Evolutionary conservation across 1,140 invertebrate genomes (phyloP).

Genomic region (Drosophila virilis): DNA sequence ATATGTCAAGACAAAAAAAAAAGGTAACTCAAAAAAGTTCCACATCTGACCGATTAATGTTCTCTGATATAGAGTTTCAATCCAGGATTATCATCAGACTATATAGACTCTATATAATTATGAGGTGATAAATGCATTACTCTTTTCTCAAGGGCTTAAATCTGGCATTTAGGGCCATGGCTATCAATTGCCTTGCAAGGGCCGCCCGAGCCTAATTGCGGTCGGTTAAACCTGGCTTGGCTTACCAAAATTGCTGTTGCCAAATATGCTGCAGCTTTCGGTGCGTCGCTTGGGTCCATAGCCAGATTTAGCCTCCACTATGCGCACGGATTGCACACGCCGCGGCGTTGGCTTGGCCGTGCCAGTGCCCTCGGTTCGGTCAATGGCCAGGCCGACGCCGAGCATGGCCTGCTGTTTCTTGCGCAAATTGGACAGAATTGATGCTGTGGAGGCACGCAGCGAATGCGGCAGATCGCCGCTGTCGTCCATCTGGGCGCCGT

Average conservation of each 20-base stretch:
- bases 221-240: background rate
- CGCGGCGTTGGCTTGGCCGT: conserved; percentile 69
- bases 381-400: background rate
- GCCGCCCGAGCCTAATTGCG: background rate
- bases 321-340: conserved; percentile 80
- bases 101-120: too few relatives aligned
- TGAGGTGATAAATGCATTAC: too few relatives aligned
- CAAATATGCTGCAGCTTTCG: conserved; percentile 82
- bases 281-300: conserved; percentile 77
- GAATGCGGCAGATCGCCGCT: conserved; percentile 66
- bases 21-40: too few relatives aligned
- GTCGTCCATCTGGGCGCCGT: conserved; percentile 84
- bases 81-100: too few relatives aligned
- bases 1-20: too few relatives aligned
- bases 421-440: conserved; percentile 75
- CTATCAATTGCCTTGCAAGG: too few relatives aligned
- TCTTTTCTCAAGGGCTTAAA: too few relatives aligned
- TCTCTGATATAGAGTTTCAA: too few relatives aligned
- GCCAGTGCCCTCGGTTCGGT: conserved; percentile 6
- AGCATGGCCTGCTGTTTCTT: conserved; percentile 69
- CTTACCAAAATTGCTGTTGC: conserved; percentile 80
- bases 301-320: conserved; percentile 73
- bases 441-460: conserved; percentile 71
- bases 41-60: too few relatives aligned
- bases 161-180: too few relatives aligned